phyloP scores from a whole-genome alignment of 2,113 vertebrate genomes.

The Polypterus senegalus region DNA sequence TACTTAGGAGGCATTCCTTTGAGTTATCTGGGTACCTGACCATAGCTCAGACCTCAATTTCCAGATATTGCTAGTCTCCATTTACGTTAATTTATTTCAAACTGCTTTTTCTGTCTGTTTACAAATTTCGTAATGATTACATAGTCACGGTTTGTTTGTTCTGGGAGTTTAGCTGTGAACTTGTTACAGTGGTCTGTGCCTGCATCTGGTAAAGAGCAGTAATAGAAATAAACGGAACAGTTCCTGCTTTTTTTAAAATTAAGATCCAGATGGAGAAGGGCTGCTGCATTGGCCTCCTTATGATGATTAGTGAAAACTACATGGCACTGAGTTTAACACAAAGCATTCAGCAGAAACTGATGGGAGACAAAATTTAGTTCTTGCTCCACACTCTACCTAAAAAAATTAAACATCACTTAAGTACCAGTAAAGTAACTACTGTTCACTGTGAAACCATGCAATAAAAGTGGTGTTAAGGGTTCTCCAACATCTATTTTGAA shows the following conservation, averaged over 20 bases:
- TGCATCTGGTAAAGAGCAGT: background rate
- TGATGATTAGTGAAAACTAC: conserved; percentile 30
- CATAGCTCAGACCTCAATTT: too few species aligned
- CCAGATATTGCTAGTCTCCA: too few species aligned
- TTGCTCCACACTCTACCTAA: conserved; percentile 39
- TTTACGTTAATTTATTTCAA: too few species aligned
- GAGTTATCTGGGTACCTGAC: too few species aligned
- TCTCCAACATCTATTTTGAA: too few species aligned
- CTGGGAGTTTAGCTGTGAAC: too few species aligned
- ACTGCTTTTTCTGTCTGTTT: too few species aligned
- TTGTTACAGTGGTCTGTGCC: background rate
- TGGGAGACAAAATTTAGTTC: conserved; percentile 31
- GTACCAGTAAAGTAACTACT: background rate
- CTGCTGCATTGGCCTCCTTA: conserved; percentile 46
- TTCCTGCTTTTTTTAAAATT: conserved; percentile 9
- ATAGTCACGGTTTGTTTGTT: too few species aligned
- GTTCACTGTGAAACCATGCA: too few species aligned
- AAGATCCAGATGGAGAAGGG: conserved; percentile 42
- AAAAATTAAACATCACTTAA: conserved; percentile 15
- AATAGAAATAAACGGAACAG: background rate
- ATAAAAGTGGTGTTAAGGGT: too few species aligned
- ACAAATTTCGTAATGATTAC: too few species aligned
- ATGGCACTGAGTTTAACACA: conserved; percentile 37
- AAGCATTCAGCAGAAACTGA: conserved; percentile 29
- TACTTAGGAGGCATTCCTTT: too few species aligned